phyloP scores from a whole-genome alignment of 1,140 invertebrate species.

The Helicoverpa zea region DNA sequence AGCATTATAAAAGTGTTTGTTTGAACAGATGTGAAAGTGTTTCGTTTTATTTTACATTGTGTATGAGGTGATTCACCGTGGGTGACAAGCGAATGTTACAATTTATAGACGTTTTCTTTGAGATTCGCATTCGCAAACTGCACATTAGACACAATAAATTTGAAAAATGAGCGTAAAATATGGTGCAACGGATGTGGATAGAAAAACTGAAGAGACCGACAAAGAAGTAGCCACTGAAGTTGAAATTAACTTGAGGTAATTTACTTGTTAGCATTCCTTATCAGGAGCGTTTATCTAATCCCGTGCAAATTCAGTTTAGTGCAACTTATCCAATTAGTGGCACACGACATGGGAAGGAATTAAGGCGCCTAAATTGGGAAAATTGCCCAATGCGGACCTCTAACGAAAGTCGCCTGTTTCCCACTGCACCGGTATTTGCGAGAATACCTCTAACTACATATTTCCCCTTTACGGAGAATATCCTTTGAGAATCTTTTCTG shows the following conservation, averaged over 20 bases:
- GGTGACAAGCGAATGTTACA: constrained; percentile 32
- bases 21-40: constrained; percentile 49
- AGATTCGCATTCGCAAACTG: neutral
- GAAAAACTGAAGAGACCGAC: constrained; percentile 56
- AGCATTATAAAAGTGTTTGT: constrained; percentile 41
- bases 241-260: constrained; percentile 75
- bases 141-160: neutral
- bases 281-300: constrained; percentile 47
- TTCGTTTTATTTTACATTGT: constrained; percentile 41
- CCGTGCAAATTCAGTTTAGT: constrained; percentile 43
- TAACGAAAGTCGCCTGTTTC: constrained; percentile 10
- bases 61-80: constrained; percentile 21
- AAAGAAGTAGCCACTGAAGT: constrained; percentile 50
- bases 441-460: constrained; percentile 16
- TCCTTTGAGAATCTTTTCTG: constrained; percentile 30
- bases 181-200: constrained; percentile 71
- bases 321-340: constrained; percentile 71
- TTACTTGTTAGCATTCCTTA: constrained; percentile 44
- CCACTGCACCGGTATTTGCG: neutral
- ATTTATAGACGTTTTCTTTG: constrained; percentile 12
- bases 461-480: constrained; percentile 19
- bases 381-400: neutral
- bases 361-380: constrained; percentile 2
- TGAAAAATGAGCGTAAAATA: constrained; percentile 66
- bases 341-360: constrained; percentile 19